Conservation (phyloP, 1,140 invertebrate species). For the Sipha flava region DNA sequence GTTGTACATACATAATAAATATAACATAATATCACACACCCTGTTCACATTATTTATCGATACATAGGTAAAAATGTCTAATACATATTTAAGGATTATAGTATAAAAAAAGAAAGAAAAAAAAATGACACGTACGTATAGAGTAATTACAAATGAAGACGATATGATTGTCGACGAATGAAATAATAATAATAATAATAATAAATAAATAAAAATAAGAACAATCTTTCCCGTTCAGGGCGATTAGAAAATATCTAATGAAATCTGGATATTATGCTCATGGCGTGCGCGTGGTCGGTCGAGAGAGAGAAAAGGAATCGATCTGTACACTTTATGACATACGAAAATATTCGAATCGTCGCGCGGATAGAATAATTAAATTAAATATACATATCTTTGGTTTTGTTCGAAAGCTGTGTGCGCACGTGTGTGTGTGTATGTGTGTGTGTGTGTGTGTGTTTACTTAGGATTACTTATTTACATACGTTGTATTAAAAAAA, state of each 20-base stretch:
- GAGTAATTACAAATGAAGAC: no score
- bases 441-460: background rate
- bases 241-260: background rate
- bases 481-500: no score
- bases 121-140: background rate
- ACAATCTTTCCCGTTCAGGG: no score
- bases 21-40: constrained; percentile 11
- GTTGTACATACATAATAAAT: background rate
- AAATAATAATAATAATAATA: background rate
- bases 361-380: background rate
- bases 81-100: no score
- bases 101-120: background rate
- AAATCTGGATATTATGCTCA: background rate
- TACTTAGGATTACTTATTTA: background rate
- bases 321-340: no score
- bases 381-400: background rate
- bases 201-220: background rate
- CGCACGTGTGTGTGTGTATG: background rate
- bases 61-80: background rate
- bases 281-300: no score
- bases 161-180: background rate
- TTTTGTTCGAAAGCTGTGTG: constrained; percentile 5
- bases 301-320: no score
- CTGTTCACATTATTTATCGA: background rate
- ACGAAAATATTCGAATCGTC: background rate